Evolutionary conservation across 2,113 vertebrate species (phyloP), one percentile per base, ranked within the genome.

Genomic region (Saccopteryx bilineata): DNA sequence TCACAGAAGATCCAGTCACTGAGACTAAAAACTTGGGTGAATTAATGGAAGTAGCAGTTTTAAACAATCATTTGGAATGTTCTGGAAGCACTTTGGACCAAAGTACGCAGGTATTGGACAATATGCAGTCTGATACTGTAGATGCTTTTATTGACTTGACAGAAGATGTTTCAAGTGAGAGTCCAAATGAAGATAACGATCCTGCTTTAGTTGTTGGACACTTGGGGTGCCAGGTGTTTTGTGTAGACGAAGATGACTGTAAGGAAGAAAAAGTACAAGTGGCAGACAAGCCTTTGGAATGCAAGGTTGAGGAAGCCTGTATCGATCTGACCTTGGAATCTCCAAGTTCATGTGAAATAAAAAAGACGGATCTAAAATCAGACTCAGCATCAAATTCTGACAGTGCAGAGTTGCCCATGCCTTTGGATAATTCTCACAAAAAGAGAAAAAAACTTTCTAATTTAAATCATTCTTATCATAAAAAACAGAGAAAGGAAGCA

Each of bases 371-470:
- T 91, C 93, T 96, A 92, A 98, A 97, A 96, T 96, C 75, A 90
- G 97, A 98, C 63, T 68, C 50, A 0, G 24, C 19, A 82, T 95
- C 88, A 46, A 95, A 95, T 95, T 79, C 91, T 94, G 84, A 78
- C 95, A 72, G 31, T 87, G 71, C 11, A 81, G 96, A 39, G 18
- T 98, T 97, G 76, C 79, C 96, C 66, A 93, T 95, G 97, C 28
- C 87, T 93, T 12, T 98, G 96, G 87, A 96, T 97, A 84, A 99
- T 99, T 96, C 81, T 93, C 84, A 68, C 92, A 96, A 98, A 97
- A 98, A 98, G 96, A 97, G 98, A 74, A 99, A 98, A 96, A 98
- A 90, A 4, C 96, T 85, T 33, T 81, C 81, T 26, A 66, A 96
- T 10, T 4, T 93, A 94, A 98, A 96, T 80, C 93, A 92, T 93